Conservation (phyloP, 2,113 vertebrate species). For the Typhlomys cinereus region DNA sequence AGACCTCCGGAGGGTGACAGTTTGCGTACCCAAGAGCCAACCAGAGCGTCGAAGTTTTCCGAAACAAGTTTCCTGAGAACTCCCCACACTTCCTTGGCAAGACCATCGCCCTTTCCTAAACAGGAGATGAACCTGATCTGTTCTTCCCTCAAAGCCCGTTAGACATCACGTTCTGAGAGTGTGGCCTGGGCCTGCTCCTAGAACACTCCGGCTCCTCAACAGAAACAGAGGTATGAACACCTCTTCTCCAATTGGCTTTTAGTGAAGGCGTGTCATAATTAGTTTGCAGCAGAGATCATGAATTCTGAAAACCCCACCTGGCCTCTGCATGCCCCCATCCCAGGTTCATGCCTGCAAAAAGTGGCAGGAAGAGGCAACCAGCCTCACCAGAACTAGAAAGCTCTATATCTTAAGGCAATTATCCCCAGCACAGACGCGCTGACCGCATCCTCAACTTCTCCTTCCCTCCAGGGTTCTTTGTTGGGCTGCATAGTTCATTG, state of each 20-base stretch:
- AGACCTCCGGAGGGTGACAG: not conserved
- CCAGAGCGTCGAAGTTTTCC: not conserved
- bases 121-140: not conserved
- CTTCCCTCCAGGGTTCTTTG: not conserved
- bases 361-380: not conserved
- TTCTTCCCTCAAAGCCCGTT: not conserved
- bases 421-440: not conserved
- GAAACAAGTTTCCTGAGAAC: fast-evolving
- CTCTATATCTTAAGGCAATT: not conserved
- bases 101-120: not conserved
- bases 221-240: not conserved
- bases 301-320: not conserved
- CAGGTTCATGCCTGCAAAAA: not conserved
- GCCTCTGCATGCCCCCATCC: not conserved
- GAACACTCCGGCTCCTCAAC: not conserved
- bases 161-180: not conserved
- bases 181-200: not conserved
- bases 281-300: not conserved
- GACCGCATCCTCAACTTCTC: not conserved
- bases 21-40: not conserved
- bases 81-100: not conserved
- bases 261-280: not conserved
- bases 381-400: too few relatives aligned
- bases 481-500: not conserved
- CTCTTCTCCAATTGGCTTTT: not conserved